Base-by-base conservation (phyloP, 2,888 invertebrate species). In the Mimachlamys varia region DNA sequence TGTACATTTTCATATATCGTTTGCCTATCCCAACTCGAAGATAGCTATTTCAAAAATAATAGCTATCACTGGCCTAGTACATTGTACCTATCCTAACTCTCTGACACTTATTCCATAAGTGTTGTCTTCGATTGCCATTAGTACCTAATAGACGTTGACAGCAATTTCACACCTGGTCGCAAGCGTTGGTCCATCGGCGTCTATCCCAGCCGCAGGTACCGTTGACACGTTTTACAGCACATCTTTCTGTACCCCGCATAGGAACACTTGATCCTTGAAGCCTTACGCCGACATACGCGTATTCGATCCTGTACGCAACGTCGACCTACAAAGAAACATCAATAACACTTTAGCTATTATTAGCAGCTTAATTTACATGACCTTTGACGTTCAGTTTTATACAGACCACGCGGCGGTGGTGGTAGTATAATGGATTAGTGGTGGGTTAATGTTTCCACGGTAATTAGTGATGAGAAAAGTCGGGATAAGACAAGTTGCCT, bases 171-270 rank as follows among this genome's bases (percentile, higher is more conserved):
- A 44, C 44, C 15, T 17, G 62, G 62, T 22, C 44, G 44, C 44
- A 5, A 44, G 44, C 44, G 44, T 7, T 44, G 44, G 10, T 7
- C 62, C 22, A 22, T 62, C 22, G 7, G 22, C 22, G 62, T 62
- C n/a, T 76, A 76, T 12, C 76, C 76, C 33, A 76, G 76, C 12
- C 76, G 76, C 33, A 76, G 27, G 7, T 37, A 37, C 4, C n/a
- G 49, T 27, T 87, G 44, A 38, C 92, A 92, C 3, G 92, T 87
- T 19, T 33, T 53, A 88, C 92, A 92, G 19, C 92, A 92, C 90
- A 90, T 91, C 13, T 90, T 53, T 76, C 55, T 90, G 44, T 89
- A 92, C 19, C 92, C 88, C 13, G 90, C 27, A 49, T 92, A 91
- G 27, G 53, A n/a, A 90, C 92, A 92, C 50, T 89, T 91, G 33